phyloP scores from a whole-genome alignment of 2,888 invertebrate genomes.

The Cataglyphis albicans region DNA sequence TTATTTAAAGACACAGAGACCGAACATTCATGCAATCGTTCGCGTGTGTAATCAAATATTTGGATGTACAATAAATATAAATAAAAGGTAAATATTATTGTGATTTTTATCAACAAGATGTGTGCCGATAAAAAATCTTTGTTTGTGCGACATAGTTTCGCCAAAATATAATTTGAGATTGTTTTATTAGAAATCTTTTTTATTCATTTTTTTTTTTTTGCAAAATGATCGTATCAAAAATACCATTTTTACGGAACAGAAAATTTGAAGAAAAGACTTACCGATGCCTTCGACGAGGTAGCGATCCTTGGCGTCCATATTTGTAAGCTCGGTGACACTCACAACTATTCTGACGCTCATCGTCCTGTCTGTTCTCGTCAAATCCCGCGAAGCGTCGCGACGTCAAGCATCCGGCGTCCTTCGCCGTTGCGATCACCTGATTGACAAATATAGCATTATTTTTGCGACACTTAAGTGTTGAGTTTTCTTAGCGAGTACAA shows the following conservation, averaged over 20 bases:
- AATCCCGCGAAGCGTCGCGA: background rate
- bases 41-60: background rate
- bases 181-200: background rate
- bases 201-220: background rate
- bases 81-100: background rate
- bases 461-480: background rate
- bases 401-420: slow-evolving; percentile 19
- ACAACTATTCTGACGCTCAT: slow-evolving; percentile 79
- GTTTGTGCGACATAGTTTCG: background rate
- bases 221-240: too few species aligned
- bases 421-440: slow-evolving; percentile 1
- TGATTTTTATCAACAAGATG: background rate
- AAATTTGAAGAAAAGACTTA: slow-evolving; percentile 69
- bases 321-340: slow-evolving; percentile 79
- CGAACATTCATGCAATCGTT: background rate
- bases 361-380: slow-evolving; percentile 43
- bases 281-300: slow-evolving; percentile 82
- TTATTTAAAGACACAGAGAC: background rate
- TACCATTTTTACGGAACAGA: background rate
- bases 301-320: slow-evolving; percentile 83
- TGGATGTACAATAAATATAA: background rate
- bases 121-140: background rate
- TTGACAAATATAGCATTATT: background rate
- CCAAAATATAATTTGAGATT: background rate
- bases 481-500: background rate